A percentile compares a stretch with the other conserved stretches of the same genome.
These are phyloP conservation scores for Hypomecis punctinalis DNA, from an alignment of 2,888 invertebrate species.

Conservation along the genomic window DNA sequence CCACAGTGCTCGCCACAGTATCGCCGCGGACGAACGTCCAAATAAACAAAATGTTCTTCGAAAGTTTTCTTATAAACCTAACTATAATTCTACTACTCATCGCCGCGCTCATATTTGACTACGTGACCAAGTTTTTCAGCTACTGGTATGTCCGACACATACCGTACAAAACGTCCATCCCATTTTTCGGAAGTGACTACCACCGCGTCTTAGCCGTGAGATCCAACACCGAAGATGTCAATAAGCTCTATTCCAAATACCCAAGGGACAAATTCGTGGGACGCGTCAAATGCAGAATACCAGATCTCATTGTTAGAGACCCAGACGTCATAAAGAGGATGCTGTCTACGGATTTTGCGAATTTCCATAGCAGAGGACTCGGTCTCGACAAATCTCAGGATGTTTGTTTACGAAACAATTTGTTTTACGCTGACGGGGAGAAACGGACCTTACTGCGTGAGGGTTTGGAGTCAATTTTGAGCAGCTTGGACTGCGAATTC, in stretches of 20 bases:
- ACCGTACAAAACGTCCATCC: slow-evolving; percentile 68
- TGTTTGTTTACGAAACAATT: slow-evolving; percentile 83
- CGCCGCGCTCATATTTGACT: slow-evolving; percentile 71
- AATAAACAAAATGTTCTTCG: slow-evolving; percentile 69
- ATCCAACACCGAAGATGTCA: slow-evolving; percentile 70
- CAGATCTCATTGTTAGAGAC: slow-evolving; percentile 77
- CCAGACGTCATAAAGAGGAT: slow-evolving; percentile 75
- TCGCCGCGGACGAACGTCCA: slow-evolving; percentile 64
- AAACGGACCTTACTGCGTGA: slow-evolving; percentile 75
- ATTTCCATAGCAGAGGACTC: slow-evolving; percentile 80
- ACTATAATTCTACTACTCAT: slow-evolving; percentile 63
- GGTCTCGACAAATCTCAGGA: slow-evolving; percentile 81
- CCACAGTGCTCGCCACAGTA: slow-evolving; percentile 64
- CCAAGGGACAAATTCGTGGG: slow-evolving; percentile 73
- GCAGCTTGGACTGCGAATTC: slow-evolving; percentile 60
- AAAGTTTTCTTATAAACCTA: slow-evolving; percentile 75
- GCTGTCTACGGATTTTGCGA: slow-evolving; percentile 76
- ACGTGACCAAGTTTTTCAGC: slow-evolving; percentile 79
- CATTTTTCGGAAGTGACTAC: slow-evolving; percentile 76
- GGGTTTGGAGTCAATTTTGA: slow-evolving; percentile 71
- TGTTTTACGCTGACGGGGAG: slow-evolving; percentile 80
- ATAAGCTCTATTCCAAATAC: slow-evolving; percentile 62
- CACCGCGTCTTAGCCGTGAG: slow-evolving; percentile 68
- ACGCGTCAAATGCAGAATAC: slow-evolving; percentile 74
- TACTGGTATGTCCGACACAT: slow-evolving; percentile 80